These are phyloP conservation scores for Chrysodeixis includens DNA, from an alignment of 2,888 invertebrate species.

Conservation along the genomic window DNA sequence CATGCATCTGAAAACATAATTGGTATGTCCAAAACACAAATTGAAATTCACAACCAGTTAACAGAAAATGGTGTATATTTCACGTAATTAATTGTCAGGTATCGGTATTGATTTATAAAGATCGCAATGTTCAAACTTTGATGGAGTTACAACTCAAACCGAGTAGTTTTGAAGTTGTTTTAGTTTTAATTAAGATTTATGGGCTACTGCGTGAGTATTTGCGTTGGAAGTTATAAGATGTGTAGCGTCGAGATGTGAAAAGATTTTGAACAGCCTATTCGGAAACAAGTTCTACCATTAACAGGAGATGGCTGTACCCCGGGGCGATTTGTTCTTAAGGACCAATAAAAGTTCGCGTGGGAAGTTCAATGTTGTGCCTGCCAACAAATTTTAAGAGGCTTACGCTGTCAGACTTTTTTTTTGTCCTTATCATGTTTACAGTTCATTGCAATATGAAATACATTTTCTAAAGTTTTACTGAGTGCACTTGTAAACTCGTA, in stretches of 20 bases:
- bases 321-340: slow-evolving; percentile 54
- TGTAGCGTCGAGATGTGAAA: slow-evolving; percentile 40
- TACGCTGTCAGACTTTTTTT: slow-evolving; percentile 13
- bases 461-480: slow-evolving; percentile 16
- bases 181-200: slow-evolving; percentile 59
- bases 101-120: slow-evolving; percentile 42
- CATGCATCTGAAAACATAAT: slow-evolving; percentile 22
- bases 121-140: slow-evolving; percentile 52
- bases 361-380: slow-evolving; percentile 37
- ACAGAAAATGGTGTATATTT: slow-evolving; percentile 16
- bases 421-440: neutral
- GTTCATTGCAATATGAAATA: slow-evolving; percentile 18
- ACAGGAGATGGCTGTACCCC: slow-evolving; percentile 40
- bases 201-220: slow-evolving; percentile 43
- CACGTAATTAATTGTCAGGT: slow-evolving; percentile 24
- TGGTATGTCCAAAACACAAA: slow-evolving; percentile 23
- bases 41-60: slow-evolving; percentile 25
- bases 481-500: slow-evolving; percentile 15
- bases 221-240: slow-evolving; percentile 44
- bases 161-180: slow-evolving; percentile 56
- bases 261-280: slow-evolving; percentile 36
- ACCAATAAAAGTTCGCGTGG: slow-evolving; percentile 51
- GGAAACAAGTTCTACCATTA: slow-evolving; percentile 49
- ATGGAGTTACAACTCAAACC: slow-evolving; percentile 48
- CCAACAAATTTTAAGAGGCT: slow-evolving; percentile 39